Percentiles rank a stretch among this genome's conserved stretches.
Conservation (phyloP, 1,140 invertebrate species). For the Steinernema feltiae region DNA sequence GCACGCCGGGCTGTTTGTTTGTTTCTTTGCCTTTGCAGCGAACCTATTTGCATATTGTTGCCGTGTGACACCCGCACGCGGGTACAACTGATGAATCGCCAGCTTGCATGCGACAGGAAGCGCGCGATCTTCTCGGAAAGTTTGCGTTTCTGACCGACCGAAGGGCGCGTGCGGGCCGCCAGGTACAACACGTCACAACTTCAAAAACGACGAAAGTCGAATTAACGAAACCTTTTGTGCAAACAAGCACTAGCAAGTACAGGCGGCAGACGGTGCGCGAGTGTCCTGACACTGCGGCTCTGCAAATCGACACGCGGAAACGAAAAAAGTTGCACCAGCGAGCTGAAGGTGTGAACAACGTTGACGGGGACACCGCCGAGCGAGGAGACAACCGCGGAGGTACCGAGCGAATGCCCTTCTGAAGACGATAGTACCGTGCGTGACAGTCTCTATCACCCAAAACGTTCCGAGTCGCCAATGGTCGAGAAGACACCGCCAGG, state of each 20-base stretch:
- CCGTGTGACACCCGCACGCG: not conserved
- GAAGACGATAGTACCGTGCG: not conserved
- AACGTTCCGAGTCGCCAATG: not conserved
- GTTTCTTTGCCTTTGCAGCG: not conserved
- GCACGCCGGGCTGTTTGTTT: not conserved
- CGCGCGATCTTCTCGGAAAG: not conserved
- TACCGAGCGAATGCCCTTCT: too few species aligned
- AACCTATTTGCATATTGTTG: not conserved
- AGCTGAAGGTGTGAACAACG: not conserved
- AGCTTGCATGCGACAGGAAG: not conserved
- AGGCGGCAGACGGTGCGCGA: not conserved
- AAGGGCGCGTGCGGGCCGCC: not conserved
- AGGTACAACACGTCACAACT: not conserved
- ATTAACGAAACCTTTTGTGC: not conserved
- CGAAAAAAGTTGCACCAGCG: constrained; percentile 1
- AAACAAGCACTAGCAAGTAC: constrained; percentile 11
- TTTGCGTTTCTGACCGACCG: not conserved
- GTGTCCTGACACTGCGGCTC: not conserved
- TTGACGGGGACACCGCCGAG: too few species aligned
- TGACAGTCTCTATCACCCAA: not conserved
- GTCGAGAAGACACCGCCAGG: constrained; percentile 8
- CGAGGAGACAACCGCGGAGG: too few species aligned
- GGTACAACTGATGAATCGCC: not conserved
- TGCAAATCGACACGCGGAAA: too few species aligned
- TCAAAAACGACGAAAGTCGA: not conserved